phyloP scores from a whole-genome alignment of 1,140 invertebrate genomes.

The Calephelis nemesis region DNA sequence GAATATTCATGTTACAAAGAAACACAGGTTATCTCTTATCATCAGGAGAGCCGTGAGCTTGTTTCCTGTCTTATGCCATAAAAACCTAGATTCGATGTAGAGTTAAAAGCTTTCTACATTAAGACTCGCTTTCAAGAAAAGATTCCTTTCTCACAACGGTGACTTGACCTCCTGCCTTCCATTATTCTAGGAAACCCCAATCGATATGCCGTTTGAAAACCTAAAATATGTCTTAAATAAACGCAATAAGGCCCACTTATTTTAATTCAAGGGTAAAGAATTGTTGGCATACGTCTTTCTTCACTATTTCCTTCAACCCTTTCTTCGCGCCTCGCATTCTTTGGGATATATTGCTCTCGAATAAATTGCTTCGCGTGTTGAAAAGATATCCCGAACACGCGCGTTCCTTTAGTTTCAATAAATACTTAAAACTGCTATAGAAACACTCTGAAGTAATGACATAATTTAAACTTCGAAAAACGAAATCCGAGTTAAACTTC shows the following conservation, averaged over 20 bases:
- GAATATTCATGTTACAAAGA: no score
- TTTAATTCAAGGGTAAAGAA: not conserved
- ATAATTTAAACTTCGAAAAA: no score
- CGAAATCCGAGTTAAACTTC: no score
- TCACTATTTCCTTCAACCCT: constrained; percentile 24
- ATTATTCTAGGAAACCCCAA: not conserved
- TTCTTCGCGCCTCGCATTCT: constrained; percentile 22
- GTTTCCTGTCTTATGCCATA: no score
- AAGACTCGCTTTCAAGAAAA: not conserved
- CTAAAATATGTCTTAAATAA: not conserved
- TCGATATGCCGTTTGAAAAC: not conserved
- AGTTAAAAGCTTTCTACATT: not conserved
- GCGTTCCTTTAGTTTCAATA: constrained; percentile 14
- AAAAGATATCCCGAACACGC: constrained; percentile 6
- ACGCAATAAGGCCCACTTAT: not conserved
- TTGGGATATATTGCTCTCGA: constrained; percentile 25
- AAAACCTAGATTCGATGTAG: no score
- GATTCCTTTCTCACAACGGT: not conserved
- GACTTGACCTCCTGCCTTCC: constrained; percentile 7
- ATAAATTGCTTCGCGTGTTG: constrained; percentile 21
- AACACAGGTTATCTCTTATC: no score
- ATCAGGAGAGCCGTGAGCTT: no score
- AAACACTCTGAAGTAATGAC: no score
- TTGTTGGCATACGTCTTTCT: constrained; percentile 9
- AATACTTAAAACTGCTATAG: not conserved